Conservation (phyloP, 2,113 vertebrate species). For the Mirza zaza region DNA sequence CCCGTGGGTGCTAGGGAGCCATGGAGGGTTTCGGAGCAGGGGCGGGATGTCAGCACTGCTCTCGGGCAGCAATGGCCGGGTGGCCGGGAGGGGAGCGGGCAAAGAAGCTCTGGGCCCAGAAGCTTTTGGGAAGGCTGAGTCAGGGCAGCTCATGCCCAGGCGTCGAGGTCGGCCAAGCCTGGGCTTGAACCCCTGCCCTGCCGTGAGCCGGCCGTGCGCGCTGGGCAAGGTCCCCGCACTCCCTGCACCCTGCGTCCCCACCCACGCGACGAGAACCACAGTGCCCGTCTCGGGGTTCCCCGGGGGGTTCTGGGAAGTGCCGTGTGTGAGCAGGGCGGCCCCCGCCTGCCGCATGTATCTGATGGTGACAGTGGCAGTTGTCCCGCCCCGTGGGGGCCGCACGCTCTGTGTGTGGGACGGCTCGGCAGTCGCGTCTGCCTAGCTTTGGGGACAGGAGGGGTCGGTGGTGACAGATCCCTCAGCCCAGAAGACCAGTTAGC, state of each 20-base stretch:
- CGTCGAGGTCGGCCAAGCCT: not conserved
- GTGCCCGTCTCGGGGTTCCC: not conserved
- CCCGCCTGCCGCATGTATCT: no score
- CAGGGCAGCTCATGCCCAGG: not conserved
- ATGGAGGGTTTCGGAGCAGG: not conserved
- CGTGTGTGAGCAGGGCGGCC: fast-evolving
- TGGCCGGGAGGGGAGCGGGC: not conserved
- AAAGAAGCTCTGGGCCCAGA: not conserved
- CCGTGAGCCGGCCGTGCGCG: not conserved
- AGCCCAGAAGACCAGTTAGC: not conserved
- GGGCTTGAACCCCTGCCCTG: not conserved
- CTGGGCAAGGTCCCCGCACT: not conserved
- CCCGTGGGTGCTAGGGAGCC: not conserved
- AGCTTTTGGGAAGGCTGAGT: constrained; percentile 30
- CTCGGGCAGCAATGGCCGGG: not conserved
- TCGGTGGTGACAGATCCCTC: not conserved
- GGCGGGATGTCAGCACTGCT: not conserved
- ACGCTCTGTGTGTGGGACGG: not conserved
- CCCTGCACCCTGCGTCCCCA: not conserved
- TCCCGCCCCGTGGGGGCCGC: not conserved
- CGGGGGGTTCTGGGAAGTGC: not conserved
- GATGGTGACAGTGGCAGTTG: fast-evolving
- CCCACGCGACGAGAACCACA: not conserved
- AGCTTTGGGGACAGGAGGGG: not conserved
- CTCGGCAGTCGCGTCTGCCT: not conserved